phyloP scores from a whole-genome alignment of 2,888 invertebrate species.

The Drepana falcataria region DNA sequence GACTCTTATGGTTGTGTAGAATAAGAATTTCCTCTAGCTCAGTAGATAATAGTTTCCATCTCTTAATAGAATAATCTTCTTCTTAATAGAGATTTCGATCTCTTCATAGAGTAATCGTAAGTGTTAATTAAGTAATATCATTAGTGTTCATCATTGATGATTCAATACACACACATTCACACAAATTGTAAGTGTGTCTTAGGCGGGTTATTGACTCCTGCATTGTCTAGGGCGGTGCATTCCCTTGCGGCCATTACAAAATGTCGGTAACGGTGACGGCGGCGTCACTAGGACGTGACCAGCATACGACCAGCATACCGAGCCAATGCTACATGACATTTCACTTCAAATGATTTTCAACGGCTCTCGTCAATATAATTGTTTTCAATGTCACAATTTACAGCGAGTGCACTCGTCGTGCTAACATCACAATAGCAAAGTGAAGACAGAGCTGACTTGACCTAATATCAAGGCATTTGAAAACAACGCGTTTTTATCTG shows the following conservation, averaged over 20 bases:
- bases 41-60: too few relatives aligned
- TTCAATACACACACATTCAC: not conserved
- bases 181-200: conserved; percentile 12
- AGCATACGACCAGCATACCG: conserved; percentile 43
- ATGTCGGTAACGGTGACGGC: conserved; percentile 63
- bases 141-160: too few relatives aligned
- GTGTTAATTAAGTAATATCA: too few relatives aligned
- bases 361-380: not conserved
- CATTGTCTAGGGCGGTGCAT: conserved; percentile 50
- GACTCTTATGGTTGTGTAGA: too few relatives aligned
- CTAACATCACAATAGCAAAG: not conserved
- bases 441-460: not conserved
- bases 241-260: conserved; percentile 58
- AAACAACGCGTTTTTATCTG: too few relatives aligned
- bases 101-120: too few relatives aligned
- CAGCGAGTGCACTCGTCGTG: not conserved
- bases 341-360: not conserved
- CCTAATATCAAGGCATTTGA: not conserved
- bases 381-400: not conserved
- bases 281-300: conserved; percentile 18
- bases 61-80: too few relatives aligned
- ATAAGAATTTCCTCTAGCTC: too few relatives aligned
- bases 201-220: conserved; percentile 52
- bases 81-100: too few relatives aligned
- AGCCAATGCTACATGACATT: conserved; percentile 2